Evolutionary conservation across 37 sponge, comb jelly and placozoan species (phyloP).

Genomic region (Cliona cf. orientalis): DNA sequence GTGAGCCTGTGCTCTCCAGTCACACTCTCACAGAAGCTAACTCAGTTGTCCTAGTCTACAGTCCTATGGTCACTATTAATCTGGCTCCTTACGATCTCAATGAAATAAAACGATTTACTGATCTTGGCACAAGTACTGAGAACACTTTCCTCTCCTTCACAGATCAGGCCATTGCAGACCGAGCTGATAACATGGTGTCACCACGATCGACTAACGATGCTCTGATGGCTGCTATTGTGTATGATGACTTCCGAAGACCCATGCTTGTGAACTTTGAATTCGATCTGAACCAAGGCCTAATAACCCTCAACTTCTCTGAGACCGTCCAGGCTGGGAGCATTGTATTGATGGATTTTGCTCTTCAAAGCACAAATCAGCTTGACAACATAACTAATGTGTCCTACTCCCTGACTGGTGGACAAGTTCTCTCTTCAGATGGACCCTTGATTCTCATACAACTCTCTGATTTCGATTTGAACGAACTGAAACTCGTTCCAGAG

Average conservation of each 20-base stretch:
- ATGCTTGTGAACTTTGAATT: conserved; percentile 30
- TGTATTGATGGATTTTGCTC: conserved; percentile 53
- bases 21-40: conserved; percentile 57
- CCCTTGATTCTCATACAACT: conserved; percentile 62
- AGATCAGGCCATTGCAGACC: conserved; percentile 37
- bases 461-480: conserved; percentile 70
- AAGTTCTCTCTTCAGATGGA: conserved; percentile 38
- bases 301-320: conserved; percentile 75
- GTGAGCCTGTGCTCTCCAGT: neutral
- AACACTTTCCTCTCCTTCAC: conserved; percentile 85
- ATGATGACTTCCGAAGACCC: conserved; percentile 52
- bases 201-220: conserved; percentile 27
- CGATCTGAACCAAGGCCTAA: conserved; percentile 70
- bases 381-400: neutral
- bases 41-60: conserved; percentile 8
- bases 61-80: conserved; percentile 57
- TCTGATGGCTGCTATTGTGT: conserved; percentile 45
- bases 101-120: conserved; percentile 66
- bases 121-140: conserved; percentile 50
- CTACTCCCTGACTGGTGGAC: conserved; percentile 76
- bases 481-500: conserved; percentile 49
- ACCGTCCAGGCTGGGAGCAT: conserved; percentile 61
- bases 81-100: conserved; percentile 62
- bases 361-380: conserved; percentile 39
- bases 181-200: conserved; percentile 50